phyloP scores from a whole-genome alignment of 2,888 invertebrate genomes.

The Cyclophora punctaria region DNA sequence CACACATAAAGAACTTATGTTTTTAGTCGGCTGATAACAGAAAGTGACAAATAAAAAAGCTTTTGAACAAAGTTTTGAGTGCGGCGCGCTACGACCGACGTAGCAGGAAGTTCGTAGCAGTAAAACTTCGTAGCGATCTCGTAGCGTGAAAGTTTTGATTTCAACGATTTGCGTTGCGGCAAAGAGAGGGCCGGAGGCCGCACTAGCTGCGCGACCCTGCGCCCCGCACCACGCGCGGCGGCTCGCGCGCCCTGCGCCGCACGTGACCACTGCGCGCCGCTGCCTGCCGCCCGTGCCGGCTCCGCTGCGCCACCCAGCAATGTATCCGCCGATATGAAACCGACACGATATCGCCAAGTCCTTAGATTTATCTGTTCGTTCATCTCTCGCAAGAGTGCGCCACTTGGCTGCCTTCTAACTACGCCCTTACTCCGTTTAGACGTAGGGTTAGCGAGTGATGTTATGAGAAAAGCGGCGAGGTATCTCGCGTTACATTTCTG shows the following conservation, averaged over 20 bases:
- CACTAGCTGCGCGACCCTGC: constrained; percentile 61
- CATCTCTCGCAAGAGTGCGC: constrained; percentile 73
- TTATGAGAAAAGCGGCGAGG: constrained; percentile 38
- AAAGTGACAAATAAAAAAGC: constrained; percentile 73
- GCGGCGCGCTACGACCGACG: constrained; percentile 64
- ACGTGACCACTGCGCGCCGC: constrained; percentile 5
- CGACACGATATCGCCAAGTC: constrained; percentile 21
- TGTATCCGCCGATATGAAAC: constrained; percentile 25
- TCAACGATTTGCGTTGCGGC: constrained; percentile 74
- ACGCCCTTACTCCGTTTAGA: constrained; percentile 61
- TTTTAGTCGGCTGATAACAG: constrained; percentile 61
- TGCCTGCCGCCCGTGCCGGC: neutral
- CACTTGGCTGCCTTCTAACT: constrained; percentile 62
- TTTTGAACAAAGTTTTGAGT: constrained; percentile 72
- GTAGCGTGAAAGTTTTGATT: constrained; percentile 76
- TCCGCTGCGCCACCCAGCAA: constrained; percentile 23
- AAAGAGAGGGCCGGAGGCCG: constrained; percentile 67
- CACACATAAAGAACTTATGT: constrained; percentile 44
- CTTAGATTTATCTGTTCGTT: constrained; percentile 64
- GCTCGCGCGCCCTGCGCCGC: neutral
- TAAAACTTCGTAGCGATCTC: constrained; percentile 74
- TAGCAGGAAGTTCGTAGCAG: constrained; percentile 75
- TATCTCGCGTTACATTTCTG: constrained; percentile 50
- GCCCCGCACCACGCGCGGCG: constrained; percentile 27
- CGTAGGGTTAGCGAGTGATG: constrained; percentile 50